Base-by-base conservation (phyloP, 2,888 invertebrate genomes). In the Drosophila buzzatii region DNA sequence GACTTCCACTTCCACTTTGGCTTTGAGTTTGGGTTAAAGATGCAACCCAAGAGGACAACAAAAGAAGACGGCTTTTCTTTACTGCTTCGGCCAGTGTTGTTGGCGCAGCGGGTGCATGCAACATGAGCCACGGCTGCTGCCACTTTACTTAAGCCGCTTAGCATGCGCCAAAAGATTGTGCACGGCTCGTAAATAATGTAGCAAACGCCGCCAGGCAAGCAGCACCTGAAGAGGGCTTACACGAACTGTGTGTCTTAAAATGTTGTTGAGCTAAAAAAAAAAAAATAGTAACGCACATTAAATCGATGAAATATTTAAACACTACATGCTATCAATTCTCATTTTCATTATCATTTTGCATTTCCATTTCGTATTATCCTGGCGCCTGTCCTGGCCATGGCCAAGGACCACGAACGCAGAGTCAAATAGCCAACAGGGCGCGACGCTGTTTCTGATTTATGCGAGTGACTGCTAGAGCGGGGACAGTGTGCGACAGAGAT, bases 241-340 rank as follows among this genome's bases (percentile, higher is more conserved):
- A 37, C 37, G 27, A 37, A 31, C 44, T 67, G 60, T 67, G 60
- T 57, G 68, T 52, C 55, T 52, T 64, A 41, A 55, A 45, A 23
- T 57, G 45, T 45, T 47, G 33, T 45, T 16, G 4, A 18, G 27
- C 31, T 37, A 62, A 39, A 62, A 27, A 27, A 5, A 27, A 39
- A 62, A 45, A 52, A 49, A 23, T 47, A 14, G 49, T 35, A 23
- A 39, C 33, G 80, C 71, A 69, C 82, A 82, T 79, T 61, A 75
- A 84, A 89, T 84, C 84, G 76, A 89, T 89, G 79, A 84, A 86
- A 79, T 89, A 84, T 84, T 84, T 82, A 89, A 84, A 72, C 75
- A 75, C 44, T 68, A 27, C 41, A 71, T 67, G 80, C 88, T 82
- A 89, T 87, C 84, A 84, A 89, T 89, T 89, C 87, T 82, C 82